Percentiles rank a stretch among this genome's conserved stretches.
Evolutionary conservation across 2,797 vertebrate species (phyloP).

Genomic region (Pteropus rufus): DNA sequence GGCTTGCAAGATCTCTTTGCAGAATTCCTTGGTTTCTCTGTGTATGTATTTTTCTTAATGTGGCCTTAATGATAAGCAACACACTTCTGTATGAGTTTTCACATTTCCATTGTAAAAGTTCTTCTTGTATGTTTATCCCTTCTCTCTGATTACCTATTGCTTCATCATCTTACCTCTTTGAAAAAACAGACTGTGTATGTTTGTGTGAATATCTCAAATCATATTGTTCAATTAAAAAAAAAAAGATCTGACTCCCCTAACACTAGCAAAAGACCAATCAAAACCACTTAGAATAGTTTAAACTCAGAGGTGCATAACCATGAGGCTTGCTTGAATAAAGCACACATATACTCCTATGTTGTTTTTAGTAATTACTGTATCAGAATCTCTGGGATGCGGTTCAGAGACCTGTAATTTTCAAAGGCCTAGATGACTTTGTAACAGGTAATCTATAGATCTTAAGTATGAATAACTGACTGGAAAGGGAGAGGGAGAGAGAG

Average conservation of each 20-base stretch:
- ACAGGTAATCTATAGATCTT: not conserved
- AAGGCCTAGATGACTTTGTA: slow-evolving; percentile 3
- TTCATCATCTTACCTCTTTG: not conserved
- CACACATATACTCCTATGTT: not conserved
- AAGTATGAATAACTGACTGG: not conserved
- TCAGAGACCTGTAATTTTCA: not conserved
- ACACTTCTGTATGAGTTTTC: not conserved
- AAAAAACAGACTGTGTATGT: not conserved
- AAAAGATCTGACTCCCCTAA: not conserved
- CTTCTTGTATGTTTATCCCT: not conserved
- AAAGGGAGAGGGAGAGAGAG: not conserved
- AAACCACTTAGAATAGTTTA: not conserved
- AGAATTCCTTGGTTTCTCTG: not conserved
- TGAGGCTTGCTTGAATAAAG: not conserved
- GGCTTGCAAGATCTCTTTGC: not conserved
- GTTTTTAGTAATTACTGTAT: not conserved
- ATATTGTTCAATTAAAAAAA: not conserved
- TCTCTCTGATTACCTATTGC: not conserved
- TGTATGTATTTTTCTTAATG: not conserved
- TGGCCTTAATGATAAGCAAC: not conserved
- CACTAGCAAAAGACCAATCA: not conserved
- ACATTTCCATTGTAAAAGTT: not conserved
- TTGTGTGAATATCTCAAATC: not conserved
- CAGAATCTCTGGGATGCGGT: not conserved
- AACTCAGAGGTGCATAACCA: not conserved